Evolutionary conservation across 2,888 invertebrate species (phyloP), one percentile per base, ranked within the genome.

Genomic region (Bombylius discolor): DNA sequence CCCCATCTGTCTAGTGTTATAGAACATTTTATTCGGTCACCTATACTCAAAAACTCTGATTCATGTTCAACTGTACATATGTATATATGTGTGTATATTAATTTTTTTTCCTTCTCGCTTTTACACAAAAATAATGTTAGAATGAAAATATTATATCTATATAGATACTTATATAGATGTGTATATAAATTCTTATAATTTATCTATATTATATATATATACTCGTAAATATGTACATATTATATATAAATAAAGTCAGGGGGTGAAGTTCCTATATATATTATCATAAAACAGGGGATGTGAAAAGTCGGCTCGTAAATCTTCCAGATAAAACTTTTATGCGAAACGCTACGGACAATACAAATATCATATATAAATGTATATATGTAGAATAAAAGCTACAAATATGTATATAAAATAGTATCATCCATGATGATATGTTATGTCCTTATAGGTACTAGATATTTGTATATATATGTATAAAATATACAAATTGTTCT

Each of bases 231-330:
- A n/a, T n/a, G n/a, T n/a, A n/a, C n/a, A 23, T 23, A 23, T 23
- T 23, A 23, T 23, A 23, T 23, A 23, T 1, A 23, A 23, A 23
- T 34, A 53, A 53, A 53, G 53, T 48, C 48, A 42, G 39, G 39
- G 39, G 39, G 8, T 42, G 39, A 42, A 42, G 11, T 42, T 56
- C 56, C 53, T 56, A 56, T 23, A 11, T 44, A 46, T 46, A 59
- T 59, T 57, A 57, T 57, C 53, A 60, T 60, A 58, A 59, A 60
- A 63, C 65, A 66, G 68, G 70, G 69, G 72, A 71, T 72, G 71
- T 72, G 71, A 69, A 72, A 73, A 73, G 74, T 74, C 73, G 70
- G 71, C 70, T 73, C 73, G 72, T 73, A 74, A 73, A 73, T 73
- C 74, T 73, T 73, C 64, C 63, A 71, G 74, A 73, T 73, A 73